A percentile compares a stretch with the other conserved stretches of the same genome.
These are phyloP conservation scores for Julus scanicus DNA, from an alignment of 2,888 invertebrate species.

Conservation along the genomic window DNA sequence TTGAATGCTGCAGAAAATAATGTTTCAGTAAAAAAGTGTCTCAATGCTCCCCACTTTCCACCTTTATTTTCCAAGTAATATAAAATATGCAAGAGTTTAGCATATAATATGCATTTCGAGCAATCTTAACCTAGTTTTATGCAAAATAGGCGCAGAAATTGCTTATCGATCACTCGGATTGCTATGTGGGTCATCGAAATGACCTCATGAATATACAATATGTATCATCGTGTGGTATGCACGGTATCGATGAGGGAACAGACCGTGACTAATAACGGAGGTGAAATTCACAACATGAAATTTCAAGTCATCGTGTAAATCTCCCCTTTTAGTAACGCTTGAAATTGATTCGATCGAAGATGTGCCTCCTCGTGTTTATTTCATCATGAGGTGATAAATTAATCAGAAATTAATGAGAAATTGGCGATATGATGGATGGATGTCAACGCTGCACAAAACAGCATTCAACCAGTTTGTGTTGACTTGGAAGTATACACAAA, in stretches of 20 bases:
- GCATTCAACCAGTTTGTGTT: background rate
- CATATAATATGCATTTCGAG: too few species aligned
- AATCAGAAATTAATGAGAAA: background rate
- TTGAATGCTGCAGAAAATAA: too few species aligned
- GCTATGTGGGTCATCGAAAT: background rate
- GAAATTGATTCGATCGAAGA: background rate
- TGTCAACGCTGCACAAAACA: background rate
- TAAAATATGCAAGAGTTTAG: too few species aligned
- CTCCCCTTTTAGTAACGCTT: background rate
- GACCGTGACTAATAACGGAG: background rate
- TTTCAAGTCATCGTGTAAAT: background rate
- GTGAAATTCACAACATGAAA: background rate
- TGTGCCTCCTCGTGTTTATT: background rate
- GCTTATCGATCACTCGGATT: background rate
- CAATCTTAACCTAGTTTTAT: background rate
- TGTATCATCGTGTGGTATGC: background rate
- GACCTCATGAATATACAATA: background rate
- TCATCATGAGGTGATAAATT: background rate
- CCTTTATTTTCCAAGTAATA: too few species aligned
- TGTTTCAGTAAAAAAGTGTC: too few species aligned
- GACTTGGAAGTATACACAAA: too few species aligned
- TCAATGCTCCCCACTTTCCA: too few species aligned
- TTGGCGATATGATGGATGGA: background rate
- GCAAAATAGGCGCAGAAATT: background rate
- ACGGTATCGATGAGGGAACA: background rate